phyloP scores from a whole-genome alignment of 30 jellyfish, hydroid and myxozoan species.

The Hydractinia symbiolongicarpus region DNA sequence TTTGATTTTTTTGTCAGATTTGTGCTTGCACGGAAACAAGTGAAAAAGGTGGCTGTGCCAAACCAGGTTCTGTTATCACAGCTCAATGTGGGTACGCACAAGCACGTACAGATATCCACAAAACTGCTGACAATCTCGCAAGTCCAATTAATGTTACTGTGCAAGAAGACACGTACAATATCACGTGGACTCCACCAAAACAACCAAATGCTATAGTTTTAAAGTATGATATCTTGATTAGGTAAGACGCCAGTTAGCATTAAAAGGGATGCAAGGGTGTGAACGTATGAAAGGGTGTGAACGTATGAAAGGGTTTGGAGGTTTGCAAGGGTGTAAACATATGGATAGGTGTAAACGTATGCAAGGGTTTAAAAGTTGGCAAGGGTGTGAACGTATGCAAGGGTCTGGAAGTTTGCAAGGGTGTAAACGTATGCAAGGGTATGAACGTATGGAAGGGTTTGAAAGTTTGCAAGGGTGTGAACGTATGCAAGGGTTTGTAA shows the following conservation, averaged over 20 bases:
- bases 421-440: no score
- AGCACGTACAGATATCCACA: constrained; percentile 69
- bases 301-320: no score
- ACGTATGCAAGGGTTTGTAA: no score
- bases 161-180: constrained; percentile 26
- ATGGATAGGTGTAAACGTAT: no score
- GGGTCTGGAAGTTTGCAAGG: no score
- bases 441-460: no score
- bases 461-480: no score
- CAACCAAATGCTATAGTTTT: constrained; percentile 81
- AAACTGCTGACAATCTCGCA: constrained; percentile 62
- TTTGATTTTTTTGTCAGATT: constrained; percentile 16
- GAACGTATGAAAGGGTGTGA: no score
- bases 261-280: no score
- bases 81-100: constrained; percentile 52
- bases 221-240: constrained; percentile 56
- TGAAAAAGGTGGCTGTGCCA: constrained; percentile 36
- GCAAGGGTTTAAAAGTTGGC: no score
- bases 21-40: constrained; percentile 42
- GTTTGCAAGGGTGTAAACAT: no score
- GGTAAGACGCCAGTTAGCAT: constrained; percentile 21
- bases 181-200: constrained; percentile 74
- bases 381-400: no score
- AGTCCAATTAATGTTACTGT: constrained; percentile 39
- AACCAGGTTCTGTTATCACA: constrained; percentile 27